These are phyloP conservation scores for Rallus limicola DNA, from an alignment of 2,113 vertebrate species.

Conservation along the genomic window DNA sequence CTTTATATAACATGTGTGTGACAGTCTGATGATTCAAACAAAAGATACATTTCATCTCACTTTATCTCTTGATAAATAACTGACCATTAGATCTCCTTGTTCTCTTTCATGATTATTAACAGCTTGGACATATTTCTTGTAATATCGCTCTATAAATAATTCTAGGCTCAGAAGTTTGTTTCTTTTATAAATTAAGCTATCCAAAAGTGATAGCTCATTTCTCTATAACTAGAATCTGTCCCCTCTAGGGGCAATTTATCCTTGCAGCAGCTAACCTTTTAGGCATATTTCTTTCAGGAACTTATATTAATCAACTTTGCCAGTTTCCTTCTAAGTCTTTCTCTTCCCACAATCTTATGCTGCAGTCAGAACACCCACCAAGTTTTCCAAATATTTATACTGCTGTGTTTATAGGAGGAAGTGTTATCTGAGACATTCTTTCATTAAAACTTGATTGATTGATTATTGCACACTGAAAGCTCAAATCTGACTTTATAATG, in stretches of 20 bases:
- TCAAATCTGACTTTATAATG: background rate
- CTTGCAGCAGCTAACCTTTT: slow-evolving; percentile 33
- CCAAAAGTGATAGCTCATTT: slow-evolving; percentile 41
- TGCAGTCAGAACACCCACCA: background rate
- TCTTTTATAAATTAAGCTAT: slow-evolving; percentile 53
- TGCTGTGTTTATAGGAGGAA: background rate
- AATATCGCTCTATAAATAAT: slow-evolving; percentile 39
- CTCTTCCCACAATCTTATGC: background rate
- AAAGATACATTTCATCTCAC: background rate
- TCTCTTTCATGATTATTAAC: slow-evolving; percentile 30
- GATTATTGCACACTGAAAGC: background rate
- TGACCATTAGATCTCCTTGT: slow-evolving; percentile 6
- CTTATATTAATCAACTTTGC: slow-evolving; percentile 6
- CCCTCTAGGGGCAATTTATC: slow-evolving; percentile 18
- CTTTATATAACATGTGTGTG: background rate
- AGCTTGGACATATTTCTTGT: background rate
- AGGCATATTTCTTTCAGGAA: slow-evolving; percentile 40
- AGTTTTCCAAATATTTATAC: background rate
- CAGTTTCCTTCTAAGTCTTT: background rate
- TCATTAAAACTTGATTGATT: background rate
- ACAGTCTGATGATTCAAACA: background rate
- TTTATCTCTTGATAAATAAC: slow-evolving; percentile 24
- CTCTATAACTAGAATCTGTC: background rate
- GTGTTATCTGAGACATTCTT: background rate
- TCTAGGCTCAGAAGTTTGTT: background rate